A percentile compares a stretch with the other conserved stretches of the same genome.
These are phyloP conservation scores for Hydractinia echinata DNA, from an alignment of 30 jellyfish, hydroid and myxozoan genomes.

Conservation along the genomic window DNA sequence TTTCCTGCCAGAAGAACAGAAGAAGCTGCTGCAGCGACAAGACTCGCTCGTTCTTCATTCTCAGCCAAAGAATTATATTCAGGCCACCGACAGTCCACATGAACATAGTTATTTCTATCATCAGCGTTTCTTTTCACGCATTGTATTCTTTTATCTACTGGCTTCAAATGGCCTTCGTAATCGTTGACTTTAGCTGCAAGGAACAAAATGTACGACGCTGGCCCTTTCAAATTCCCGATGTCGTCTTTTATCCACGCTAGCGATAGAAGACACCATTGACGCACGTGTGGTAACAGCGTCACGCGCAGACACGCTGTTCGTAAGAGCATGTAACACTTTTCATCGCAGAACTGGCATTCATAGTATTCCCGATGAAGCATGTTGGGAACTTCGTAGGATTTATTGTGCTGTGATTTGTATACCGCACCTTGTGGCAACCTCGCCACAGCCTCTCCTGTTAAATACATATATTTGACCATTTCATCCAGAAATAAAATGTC, in stretches of 20 bases:
- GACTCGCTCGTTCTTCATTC: constrained; percentile 21
- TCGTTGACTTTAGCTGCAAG: constrained; percentile 23
- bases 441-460: constrained; percentile 24
- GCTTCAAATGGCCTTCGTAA: background rate
- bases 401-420: background rate
- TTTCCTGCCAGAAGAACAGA: constrained; percentile 21
- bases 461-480: constrained; percentile 21
- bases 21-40: constrained; percentile 40
- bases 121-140: background rate
- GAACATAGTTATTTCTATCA: background rate
- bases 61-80: background rate
- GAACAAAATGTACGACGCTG: constrained; percentile 23
- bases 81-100: constrained; percentile 23
- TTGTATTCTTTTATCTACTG: background rate
- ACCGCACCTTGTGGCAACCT: constrained; percentile 21
- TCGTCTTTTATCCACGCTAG: constrained; percentile 2
- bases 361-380: constrained; percentile 12
- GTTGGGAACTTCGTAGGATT: constrained; percentile 7
- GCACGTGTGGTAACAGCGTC: constrained; percentile 10
- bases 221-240: background rate
- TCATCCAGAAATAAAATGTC: constrained; percentile 4
- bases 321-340: background rate
- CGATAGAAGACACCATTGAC: constrained; percentile 27
- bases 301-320: constrained; percentile 27
- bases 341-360: background rate